Evolutionary conservation across 2,888 invertebrate species (phyloP), one percentile per base, ranked within the genome.

Genomic region (Hydraecia micacea): DNA sequence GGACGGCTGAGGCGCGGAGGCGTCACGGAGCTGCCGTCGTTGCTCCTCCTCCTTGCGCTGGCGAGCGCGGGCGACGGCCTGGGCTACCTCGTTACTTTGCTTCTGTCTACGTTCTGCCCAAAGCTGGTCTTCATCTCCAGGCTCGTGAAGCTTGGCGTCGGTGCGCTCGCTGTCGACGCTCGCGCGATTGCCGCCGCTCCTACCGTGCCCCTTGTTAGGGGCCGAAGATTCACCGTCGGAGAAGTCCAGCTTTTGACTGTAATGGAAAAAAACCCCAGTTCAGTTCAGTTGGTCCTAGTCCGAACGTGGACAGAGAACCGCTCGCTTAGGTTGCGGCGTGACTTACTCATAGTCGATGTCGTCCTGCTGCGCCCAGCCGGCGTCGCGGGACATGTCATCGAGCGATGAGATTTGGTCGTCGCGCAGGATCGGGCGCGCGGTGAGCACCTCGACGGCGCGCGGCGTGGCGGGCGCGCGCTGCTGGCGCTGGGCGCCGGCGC

Each of bases 321-420:
- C 7, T 28, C 18, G 28, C 13, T 36, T 46, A 21, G 28, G n/a
- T 52, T 32, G 28, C 46, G 46, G 32, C 11, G 71, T 15, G n/a
- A 94, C 97, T 96, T 89, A 97, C 97, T 99, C 98, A 93, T 99
- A 99, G 96, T 99, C 99, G 93, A 99, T 98, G 93, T 99, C 99
- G 93, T 99, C 99, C 91, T 98, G 98, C 88, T 98, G 98, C 79
- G 98, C 98, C 99, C 99, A 99, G 84, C 99, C 99, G 91, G 98
- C 98, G 92, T 99, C 98, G 90, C 98, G 98, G 67, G 98, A 98
- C 88, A 99, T 98, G 92, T 99, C 98, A 95, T 99, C 99, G 97
- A 99, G 98, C 80, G 98, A 98, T 91, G 98, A 98, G 90, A 99
- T 97, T 94, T 99, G 99, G 93, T 99, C 99, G 92, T 99, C 99